Evolutionary conservation across 2,797 vertebrate genomes (phyloP).

Genomic region (Eulemur albifrons): DNA sequence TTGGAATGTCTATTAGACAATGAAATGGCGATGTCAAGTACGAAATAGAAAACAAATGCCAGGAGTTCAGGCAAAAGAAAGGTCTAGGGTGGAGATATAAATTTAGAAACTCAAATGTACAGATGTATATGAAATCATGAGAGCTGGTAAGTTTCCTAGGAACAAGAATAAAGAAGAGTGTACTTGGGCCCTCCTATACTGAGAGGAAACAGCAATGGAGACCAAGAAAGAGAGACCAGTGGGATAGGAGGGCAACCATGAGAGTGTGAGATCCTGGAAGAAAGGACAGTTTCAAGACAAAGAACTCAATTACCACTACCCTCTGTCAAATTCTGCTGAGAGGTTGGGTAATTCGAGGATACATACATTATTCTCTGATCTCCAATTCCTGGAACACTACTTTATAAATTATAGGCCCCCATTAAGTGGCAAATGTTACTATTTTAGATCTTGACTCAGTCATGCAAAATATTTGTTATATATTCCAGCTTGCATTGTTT

Average conservation of each 20-base stretch:
- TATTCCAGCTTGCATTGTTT: conserved; percentile 12
- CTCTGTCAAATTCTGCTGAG: neutral
- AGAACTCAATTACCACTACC: neutral
- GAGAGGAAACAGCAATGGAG: neutral
- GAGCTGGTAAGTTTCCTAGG: neutral
- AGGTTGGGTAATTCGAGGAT: neutral
- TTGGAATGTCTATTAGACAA: neutral
- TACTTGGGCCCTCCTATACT: neutral
- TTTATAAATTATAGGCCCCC: neutral
- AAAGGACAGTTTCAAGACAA: neutral
- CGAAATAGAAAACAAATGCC: neutral
- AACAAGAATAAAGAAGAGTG: neutral
- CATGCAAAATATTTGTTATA: conserved; percentile 1
- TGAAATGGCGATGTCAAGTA: neutral
- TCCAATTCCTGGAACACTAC: neutral
- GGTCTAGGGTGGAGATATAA: neutral
- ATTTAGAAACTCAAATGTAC: neutral
- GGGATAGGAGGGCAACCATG: neutral
- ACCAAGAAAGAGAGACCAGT: neutral
- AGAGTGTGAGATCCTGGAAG: neutral
- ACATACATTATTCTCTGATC: neutral
- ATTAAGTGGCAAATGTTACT: neutral
- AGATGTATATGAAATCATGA: neutral
- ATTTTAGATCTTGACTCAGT: conserved; percentile 19
- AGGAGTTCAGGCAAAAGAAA: neutral